phyloP scores from a whole-genome alignment of 2,113 vertebrate species.

The Circaetus gallicus region DNA sequence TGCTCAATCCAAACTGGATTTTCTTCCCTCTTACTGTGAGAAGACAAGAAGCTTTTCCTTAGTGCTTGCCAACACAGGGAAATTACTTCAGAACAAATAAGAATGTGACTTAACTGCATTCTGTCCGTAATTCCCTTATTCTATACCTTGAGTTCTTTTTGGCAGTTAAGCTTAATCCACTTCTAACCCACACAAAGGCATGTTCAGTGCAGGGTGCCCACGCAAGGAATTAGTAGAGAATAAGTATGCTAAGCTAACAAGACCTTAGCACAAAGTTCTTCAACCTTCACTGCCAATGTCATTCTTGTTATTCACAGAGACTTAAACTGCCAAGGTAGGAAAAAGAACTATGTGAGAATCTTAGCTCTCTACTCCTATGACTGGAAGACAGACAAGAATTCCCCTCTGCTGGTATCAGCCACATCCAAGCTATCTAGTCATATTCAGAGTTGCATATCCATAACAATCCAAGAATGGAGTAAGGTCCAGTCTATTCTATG shows the following conservation, averaged over 20 bases:
- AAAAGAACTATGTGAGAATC: background rate
- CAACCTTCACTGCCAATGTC: background rate
- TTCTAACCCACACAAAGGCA: conserved; percentile 48
- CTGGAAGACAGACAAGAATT: background rate
- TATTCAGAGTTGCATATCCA: background rate
- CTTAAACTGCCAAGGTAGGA: background rate
- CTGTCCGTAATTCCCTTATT: conserved; percentile 28
- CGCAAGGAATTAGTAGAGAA: conserved; percentile 25
- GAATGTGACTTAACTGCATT: conserved; percentile 18
- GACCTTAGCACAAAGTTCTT: conserved; percentile 1
- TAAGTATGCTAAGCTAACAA: conserved; percentile 26
- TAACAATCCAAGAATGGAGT: background rate
- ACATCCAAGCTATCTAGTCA: background rate
- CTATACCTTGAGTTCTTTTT: background rate
- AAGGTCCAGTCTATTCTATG: background rate
- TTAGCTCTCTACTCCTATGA: background rate
- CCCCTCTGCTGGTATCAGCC: background rate
- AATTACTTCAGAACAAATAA: conserved; percentile 42
- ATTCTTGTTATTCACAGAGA: background rate
- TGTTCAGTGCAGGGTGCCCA: conserved; percentile 13
- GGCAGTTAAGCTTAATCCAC: conserved; percentile 44
- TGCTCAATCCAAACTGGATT: background rate
- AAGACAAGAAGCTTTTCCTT: conserved; percentile 25
- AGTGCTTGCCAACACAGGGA: background rate
- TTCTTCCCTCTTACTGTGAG: background rate